Conservation (phyloP, 2,888 invertebrate species). For the Congeria kusceri region DNA sequence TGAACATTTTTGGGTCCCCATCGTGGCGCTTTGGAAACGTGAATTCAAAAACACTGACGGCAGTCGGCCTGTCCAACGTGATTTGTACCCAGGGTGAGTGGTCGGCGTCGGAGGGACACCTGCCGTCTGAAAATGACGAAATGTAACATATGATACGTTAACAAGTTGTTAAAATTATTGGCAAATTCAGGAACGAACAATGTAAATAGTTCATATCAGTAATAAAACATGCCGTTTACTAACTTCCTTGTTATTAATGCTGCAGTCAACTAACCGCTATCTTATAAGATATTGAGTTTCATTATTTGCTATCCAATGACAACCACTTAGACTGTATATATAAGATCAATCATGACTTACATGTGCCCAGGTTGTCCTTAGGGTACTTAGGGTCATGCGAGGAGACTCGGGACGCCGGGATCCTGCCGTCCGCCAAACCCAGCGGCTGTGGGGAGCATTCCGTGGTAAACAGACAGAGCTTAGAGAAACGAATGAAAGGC, state of each 20-base stretch:
- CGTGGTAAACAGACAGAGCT: neutral
- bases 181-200: neutral
- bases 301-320: too few species aligned
- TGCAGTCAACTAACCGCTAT: too few species aligned
- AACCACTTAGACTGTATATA: too few species aligned
- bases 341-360: conserved; percentile 5
- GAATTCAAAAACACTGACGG: conserved; percentile 64
- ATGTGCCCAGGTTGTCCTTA: conserved; percentile 36
- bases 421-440: conserved; percentile 41
- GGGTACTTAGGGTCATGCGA: conserved; percentile 31
- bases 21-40: neutral
- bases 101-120: conserved; percentile 68
- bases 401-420: conserved; percentile 46
- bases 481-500: too few species aligned
- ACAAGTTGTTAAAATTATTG: too few species aligned
- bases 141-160: neutral
- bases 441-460: conserved; percentile 36
- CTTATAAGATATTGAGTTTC: too few species aligned
- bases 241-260: neutral
- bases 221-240: neutral
- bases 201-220: neutral
- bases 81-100: conserved; percentile 63
- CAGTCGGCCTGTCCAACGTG: conserved; percentile 58
- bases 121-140: conserved; percentile 48
- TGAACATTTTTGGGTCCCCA: conserved; percentile 5